Evolutionary conservation across 2,113 vertebrate species (phyloP).

Genomic region (Corythornis cristatus): DNA sequence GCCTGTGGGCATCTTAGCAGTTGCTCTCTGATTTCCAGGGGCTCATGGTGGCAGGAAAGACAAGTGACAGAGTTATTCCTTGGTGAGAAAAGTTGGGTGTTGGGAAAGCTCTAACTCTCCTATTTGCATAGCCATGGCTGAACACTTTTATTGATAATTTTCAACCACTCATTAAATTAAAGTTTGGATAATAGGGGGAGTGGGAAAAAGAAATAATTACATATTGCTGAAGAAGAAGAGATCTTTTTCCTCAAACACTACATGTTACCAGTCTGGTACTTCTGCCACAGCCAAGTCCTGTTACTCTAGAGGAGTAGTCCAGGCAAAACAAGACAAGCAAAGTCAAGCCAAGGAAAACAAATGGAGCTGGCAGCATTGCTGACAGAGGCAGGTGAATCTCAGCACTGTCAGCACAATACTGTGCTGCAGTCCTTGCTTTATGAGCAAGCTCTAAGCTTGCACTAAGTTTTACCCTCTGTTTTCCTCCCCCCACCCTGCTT

Average conservation of each 20-base stretch:
- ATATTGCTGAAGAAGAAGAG: not conserved
- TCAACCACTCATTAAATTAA: not conserved
- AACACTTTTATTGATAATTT: not conserved
- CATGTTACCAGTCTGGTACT: accelerated
- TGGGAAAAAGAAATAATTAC: not conserved
- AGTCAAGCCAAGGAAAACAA: not conserved
- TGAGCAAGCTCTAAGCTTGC: not conserved
- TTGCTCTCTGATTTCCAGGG: not conserved
- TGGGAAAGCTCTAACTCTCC: not conserved
- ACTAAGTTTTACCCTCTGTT: not conserved
- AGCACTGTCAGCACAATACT: not conserved
- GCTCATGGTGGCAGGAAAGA: not conserved
- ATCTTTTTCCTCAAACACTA: not conserved
- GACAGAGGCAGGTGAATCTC: slow-evolving; percentile 4
- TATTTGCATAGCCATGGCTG: not conserved
- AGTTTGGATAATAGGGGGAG: not conserved
- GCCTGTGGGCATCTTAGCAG: not conserved
- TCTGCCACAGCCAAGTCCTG: not conserved
- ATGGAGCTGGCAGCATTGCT: slow-evolving; percentile 24
- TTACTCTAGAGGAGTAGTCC: not conserved
- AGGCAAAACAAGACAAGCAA: not conserved
- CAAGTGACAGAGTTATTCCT: not conserved
- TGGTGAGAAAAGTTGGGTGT: not conserved
- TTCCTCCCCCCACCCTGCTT: not conserved
- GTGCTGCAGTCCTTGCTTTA: not conserved